These are phyloP conservation scores for Menura novaehollandiae DNA, from an alignment of 2,113 vertebrate genomes.

Conservation along the genomic window DNA sequence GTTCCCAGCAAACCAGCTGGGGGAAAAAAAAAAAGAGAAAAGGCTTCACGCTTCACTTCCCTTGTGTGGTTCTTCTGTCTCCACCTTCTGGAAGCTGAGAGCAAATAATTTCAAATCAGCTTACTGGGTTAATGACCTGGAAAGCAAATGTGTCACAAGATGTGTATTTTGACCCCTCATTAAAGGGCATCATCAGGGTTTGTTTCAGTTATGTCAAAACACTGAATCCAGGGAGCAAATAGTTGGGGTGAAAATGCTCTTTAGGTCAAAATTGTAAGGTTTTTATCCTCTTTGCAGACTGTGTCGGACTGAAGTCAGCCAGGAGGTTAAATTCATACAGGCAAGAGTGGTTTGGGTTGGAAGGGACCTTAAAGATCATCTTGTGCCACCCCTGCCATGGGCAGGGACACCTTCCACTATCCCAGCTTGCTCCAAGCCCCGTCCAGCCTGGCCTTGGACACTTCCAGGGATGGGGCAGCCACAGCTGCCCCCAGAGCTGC, in stretches of 20 bases:
- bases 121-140: neutral
- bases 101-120: neutral
- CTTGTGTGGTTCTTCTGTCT: conserved; percentile 29
- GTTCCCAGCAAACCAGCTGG: neutral
- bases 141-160: neutral
- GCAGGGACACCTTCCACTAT: neutral
- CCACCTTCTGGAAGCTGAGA: conserved; percentile 56
- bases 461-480: neutral
- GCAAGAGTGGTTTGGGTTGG: neutral
- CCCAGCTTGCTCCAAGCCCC: neutral
- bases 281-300: neutral
- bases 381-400: neutral
- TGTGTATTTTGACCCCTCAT: neutral
- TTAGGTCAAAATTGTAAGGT: neutral
- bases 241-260: neutral
- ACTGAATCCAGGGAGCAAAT: neutral
- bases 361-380: neutral
- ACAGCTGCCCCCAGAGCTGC: neutral
- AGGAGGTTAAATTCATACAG: neutral
- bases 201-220: neutral
- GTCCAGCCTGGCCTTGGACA: neutral
- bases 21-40: accelerated
- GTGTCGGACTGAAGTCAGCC: neutral
- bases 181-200: neutral
- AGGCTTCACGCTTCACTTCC: neutral